Evolutionary conservation across 1,140 invertebrate genomes (phyloP).

Genomic region (Aradophagus sp.): DNA sequence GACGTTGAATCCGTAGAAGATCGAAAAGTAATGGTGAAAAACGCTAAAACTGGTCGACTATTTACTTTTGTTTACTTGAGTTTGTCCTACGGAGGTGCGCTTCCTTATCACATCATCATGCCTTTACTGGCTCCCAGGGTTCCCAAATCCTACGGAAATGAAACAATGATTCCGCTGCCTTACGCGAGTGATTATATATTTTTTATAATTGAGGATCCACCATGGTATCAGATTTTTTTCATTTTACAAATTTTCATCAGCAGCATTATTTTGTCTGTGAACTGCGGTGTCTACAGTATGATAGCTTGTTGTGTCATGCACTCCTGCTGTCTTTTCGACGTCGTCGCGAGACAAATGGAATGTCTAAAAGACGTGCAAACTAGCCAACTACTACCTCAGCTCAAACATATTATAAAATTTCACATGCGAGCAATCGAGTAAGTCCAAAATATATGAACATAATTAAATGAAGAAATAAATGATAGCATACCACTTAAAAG

Average conservation of each 20-base stretch:
- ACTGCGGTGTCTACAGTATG: slow-evolving; percentile 67
- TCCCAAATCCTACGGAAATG: slow-evolving; percentile 61
- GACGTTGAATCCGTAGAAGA: slow-evolving; percentile 60
- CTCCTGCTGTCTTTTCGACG: slow-evolving; percentile 64
- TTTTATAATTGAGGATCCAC: slow-evolving; percentile 64
- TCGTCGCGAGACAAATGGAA: slow-evolving; percentile 59
- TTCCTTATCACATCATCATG: slow-evolving; percentile 69
- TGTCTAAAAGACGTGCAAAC: slow-evolving; percentile 13
- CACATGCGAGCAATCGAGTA: slow-evolving; percentile 64
- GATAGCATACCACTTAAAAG: too few species aligned
- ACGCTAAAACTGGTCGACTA: slow-evolving; percentile 63
- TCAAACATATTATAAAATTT: slow-evolving; percentile 51
- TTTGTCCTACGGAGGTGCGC: slow-evolving; percentile 65
- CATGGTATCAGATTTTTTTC: slow-evolving; percentile 65
- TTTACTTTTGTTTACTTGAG: slow-evolving; percentile 65
- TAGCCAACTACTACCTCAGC: slow-evolving; percentile 5
- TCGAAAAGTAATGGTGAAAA: slow-evolving; percentile 61
- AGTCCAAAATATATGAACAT: slow-evolving; percentile 7
- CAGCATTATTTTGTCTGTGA: slow-evolving; percentile 65
- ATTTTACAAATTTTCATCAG: slow-evolving; percentile 68
- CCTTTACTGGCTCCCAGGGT: slow-evolving; percentile 63
- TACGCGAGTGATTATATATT: slow-evolving; percentile 68
- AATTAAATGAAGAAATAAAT: too few species aligned
- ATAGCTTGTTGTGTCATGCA: slow-evolving; percentile 65
- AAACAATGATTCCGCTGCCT: slow-evolving; percentile 66